Base-by-base conservation (phyloP, 2,113 vertebrate species). In the Scortum barcoo region DNA sequence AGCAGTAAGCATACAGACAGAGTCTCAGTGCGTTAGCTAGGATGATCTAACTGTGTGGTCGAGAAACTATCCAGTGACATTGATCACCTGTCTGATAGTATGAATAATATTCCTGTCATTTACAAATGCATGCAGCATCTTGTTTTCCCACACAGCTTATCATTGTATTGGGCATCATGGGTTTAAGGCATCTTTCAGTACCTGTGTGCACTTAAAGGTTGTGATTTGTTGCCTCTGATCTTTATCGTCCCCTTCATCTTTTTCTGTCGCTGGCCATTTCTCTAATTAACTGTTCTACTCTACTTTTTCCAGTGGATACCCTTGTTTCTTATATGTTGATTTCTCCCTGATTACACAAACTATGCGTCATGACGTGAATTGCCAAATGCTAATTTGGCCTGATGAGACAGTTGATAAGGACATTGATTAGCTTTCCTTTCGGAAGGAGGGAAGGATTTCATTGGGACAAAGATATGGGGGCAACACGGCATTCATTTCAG, bases 391-490 rank as follows among this genome's bases (percentile, higher is more conserved):
- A 86, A 92, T 92, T 93, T 90, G 81, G 70, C 66, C 77, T 85
- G 92, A 92, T 92, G 92, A 92, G 92, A 93, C 89, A 87, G 91
- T 90, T 92, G 94, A 95, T 94, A 93, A 90, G 77, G 85, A 69
- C 91, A 91, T 94, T 94, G 94, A 94, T 94, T 95, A 91, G 91
- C 74, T 82, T 67, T 89, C 81, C 63, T 76, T 76, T 91, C 83
- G 81, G 84, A 90, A 84, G 38, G 68, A 92, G 89, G 88, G 88
- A 92, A 93, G 89, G 89, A 86, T 93, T 93, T 91, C 90, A 91
- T 91, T 90, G 89, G 73, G 92, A 91, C 86, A 89, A 91, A 91
- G 84, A 91, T 90, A 91, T 60, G 67, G 80, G 87, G 77, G 88
- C 77, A 91, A 79, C 69, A 16, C 76, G 22, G 89, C 89, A 89